These are phyloP conservation scores for Tachina grossa DNA, from an alignment of 2,888 invertebrate genomes.

Conservation along the genomic window DNA sequence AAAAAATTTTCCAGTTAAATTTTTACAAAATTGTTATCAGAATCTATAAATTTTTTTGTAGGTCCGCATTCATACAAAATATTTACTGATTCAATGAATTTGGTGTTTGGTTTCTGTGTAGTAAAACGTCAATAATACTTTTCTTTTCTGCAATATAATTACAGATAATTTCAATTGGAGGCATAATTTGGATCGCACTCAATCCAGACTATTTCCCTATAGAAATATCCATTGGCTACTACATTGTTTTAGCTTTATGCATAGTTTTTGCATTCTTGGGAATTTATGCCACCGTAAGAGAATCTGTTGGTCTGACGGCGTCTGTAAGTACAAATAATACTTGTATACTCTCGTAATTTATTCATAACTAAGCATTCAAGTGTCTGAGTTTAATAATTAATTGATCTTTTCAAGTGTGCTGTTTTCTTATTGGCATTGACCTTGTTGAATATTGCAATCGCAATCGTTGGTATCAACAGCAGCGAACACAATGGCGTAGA, in stretches of 20 bases:
- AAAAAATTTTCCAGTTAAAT: too few species aligned
- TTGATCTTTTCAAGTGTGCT: constrained; percentile 85
- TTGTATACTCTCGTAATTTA: constrained; percentile 6
- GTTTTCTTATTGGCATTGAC: constrained; percentile 88
- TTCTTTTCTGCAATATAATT: constrained; percentile 47
- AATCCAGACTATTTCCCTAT: constrained; percentile 74
- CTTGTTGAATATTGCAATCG: constrained; percentile 88
- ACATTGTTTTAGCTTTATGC: constrained; percentile 74
- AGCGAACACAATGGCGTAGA: constrained; percentile 84
- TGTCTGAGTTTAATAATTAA: constrained; percentile 17
- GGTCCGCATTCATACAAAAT: too few species aligned
- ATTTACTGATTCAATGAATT: too few species aligned
- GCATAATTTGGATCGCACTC: constrained; percentile 75
- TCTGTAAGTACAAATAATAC: constrained; percentile 85
- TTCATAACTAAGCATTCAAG: constrained; percentile 11
- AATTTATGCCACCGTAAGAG: constrained; percentile 93
- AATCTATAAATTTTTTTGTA: too few species aligned
- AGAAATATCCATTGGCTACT: constrained; percentile 75
- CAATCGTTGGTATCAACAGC: constrained; percentile 85
- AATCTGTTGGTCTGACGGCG: constrained; percentile 93
- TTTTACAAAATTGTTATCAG: too few species aligned
- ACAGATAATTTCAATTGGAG: constrained; percentile 76
- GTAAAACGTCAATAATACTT: neutral
- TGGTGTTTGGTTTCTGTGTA: too few species aligned
- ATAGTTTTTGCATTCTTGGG: constrained; percentile 86